Base-by-base conservation (phyloP, 2,113 vertebrate species). In the Epinephelus cyanopodus region DNA sequence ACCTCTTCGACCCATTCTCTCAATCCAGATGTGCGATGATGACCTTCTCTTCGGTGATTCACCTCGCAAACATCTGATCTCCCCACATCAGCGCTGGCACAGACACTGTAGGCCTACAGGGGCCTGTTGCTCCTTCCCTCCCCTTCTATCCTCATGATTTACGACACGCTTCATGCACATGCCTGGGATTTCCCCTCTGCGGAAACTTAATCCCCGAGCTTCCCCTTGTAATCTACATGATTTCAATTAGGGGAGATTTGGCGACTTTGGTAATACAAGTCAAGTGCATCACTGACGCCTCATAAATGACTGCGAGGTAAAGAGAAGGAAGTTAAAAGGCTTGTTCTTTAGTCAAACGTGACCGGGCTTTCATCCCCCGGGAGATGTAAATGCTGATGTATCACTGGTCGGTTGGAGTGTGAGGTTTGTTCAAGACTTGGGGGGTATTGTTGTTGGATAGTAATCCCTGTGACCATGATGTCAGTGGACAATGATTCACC, bases 401-500 rank as follows among this genome's bases (percentile, higher is more conserved):
- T 64, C 19, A 78, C 37, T 83, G 82, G 83, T 65, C 61, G 50
- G 64, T 48, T 19, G 7, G 56, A 83, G 74, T 74, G n/a, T 72
- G 70, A 68, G 71, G 81, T 68, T 78, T 89, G 80, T 56, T 87
- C 53, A 80, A 88, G 82, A 78, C 79, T 81, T 63, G 78, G 66
- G 91, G 91, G 91, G 85, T 70, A 62, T 69, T 90, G 77, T 79
- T 79, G 79, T 83, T 78, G 48, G 75, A 89, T 77, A 45, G 68
- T 73, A 79, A 87, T 89, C 83, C 78, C 54, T 56, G 79, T 80
- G 78, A 86, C 87, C 63, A 69, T 84, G 89, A 92, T 90, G 86
- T 87, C 86, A 90, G 77, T 68, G 48, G 85, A 89, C 87, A 95
- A 91, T 90, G 90, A 93, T 93, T 95, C 87, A 85, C 90, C n/a